phyloP scores from a whole-genome alignment of 2,113 vertebrate genomes.

The Pyrgilauda ruficollis region DNA sequence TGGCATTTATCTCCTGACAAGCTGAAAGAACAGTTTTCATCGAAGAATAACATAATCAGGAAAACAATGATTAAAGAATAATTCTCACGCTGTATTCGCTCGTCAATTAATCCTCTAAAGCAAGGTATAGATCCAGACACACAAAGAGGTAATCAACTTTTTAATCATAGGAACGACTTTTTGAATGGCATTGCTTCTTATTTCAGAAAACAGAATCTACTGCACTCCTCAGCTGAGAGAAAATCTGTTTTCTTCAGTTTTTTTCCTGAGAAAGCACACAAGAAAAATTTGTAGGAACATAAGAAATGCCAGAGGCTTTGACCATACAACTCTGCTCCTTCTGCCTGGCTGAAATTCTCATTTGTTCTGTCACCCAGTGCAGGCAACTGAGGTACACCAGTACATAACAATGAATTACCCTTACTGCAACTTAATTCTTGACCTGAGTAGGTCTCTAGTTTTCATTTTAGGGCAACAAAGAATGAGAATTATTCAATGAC shows the following conservation, averaged over 20 bases:
- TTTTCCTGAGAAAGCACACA: not conserved
- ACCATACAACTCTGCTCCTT: not conserved
- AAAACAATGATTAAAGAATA: not conserved
- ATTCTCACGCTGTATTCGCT: fast-evolving
- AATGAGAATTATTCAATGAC: not conserved
- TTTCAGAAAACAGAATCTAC: constrained; percentile 4
- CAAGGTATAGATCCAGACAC: not conserved
- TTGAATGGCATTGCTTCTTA: not conserved
- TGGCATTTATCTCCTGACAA: not conserved
- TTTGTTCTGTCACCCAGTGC: not conserved
- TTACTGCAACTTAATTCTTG: not conserved
- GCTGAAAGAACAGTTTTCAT: not conserved
- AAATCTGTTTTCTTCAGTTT: constrained; percentile 3
- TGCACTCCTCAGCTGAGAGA: not conserved
- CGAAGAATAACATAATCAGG: not conserved
- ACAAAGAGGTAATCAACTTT: not conserved
- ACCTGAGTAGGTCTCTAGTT: not conserved
- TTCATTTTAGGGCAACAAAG: not conserved
- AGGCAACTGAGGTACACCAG: not conserved
- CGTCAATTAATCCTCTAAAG: not conserved
- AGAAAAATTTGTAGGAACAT: not conserved
- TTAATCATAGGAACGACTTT: not conserved
- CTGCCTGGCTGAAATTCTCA: not conserved
- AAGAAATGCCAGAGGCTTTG: not conserved
- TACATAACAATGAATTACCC: not conserved